Base-by-base conservation (phyloP, 2,797 vertebrate genomes). In the Chelidonichthys spinosus region DNA sequence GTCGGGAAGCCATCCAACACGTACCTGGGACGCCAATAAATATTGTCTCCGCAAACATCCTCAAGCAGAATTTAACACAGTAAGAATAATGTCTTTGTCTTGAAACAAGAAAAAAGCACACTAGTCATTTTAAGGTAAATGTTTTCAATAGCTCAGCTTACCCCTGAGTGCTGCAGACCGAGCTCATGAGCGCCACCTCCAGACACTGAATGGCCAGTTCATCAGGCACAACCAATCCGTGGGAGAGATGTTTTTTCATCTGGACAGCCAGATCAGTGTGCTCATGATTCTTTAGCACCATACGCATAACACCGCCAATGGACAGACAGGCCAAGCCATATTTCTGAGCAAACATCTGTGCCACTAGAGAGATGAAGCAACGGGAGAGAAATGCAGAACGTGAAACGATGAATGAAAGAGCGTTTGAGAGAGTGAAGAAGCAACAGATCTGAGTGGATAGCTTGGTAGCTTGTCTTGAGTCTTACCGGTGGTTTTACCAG, bases 1-100 rank as follows among this genome's bases (percentile, higher is more conserved):
- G 94, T 83, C 39, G 98, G 98, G 83, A 96, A 99, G 40, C 97
- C 97, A 86, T 99, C 98, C 70, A 99, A 88, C 81, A 99, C 94
- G 72, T 96, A 95, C 76, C 98, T 98, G 83, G n/a, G 83, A 86
- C 5, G 11, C 37, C 25, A 83, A 64, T 6, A 35, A 55, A 67
- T 14, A 35, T 35, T 32, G 11, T 46, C 32, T 42, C 67, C 18
- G 74, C 3, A 56, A 18, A 56, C 11, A 40, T 6, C 40, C 11
- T 69, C n/a, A 63, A 39, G 15, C 39, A 50, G 35, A 4, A n/a
- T 46, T 46, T 46, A 56, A 61, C n/a, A 46, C 2, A 8, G 10
- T 33, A 39, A 50, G 40, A 58, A 44, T 55, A 47, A 2, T 43
- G 11, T 52, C 33, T 61, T 61, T 4, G 9, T 47, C 35, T 49